Percentiles rank a stretch among this genome's conserved stretches.
phyloP scores from a whole-genome alignment of 1,140 invertebrate species.

The Drosophila seguyi region DNA sequence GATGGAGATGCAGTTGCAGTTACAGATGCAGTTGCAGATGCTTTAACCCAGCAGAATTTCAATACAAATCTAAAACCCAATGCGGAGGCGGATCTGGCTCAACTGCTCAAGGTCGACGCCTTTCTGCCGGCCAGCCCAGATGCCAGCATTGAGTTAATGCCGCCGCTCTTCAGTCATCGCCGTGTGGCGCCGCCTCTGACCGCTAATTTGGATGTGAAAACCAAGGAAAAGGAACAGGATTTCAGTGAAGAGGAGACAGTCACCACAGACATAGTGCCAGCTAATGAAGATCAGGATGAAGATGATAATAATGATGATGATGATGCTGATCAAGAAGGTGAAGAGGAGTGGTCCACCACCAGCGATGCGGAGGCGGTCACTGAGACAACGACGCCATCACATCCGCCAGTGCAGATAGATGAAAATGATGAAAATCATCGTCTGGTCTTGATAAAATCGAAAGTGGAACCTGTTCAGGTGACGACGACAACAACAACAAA shows the following conservation, averaged over 20 bases:
- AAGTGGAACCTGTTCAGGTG: constrained; percentile 84
- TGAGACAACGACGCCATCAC: constrained; percentile 18
- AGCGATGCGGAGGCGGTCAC: constrained; percentile 37
- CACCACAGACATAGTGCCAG: constrained; percentile 56
- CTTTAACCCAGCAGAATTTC: not conserved
- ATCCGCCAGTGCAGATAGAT: constrained; percentile 37
- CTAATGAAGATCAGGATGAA: too few relatives aligned
- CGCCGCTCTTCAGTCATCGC: constrained; percentile 60
- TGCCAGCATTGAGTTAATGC: constrained; percentile 51
- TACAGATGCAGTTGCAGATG: constrained; percentile 1
- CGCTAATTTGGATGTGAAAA: constrained; percentile 31
- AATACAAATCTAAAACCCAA: constrained; percentile 3
- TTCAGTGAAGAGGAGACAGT: constrained; percentile 1
- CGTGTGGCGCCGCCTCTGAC: constrained; percentile 63
- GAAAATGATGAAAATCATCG: constrained; percentile 54
- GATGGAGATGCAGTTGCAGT: not conserved
- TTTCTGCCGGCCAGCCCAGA: constrained; percentile 61
- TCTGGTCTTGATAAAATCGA: constrained; percentile 78
- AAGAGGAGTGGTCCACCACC: too few relatives aligned
- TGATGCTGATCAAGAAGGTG: not conserved
- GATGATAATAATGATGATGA: constrained; percentile 3
- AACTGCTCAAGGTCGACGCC: constrained; percentile 76
- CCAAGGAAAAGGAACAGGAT: not conserved
- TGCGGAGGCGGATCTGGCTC: constrained; percentile 58
- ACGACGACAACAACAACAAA: too few relatives aligned